A percentile compares a stretch with the other conserved stretches of the same genome.
These are phyloP conservation scores for western clawed frog (Xenopus tropicalis) DNA, from an alignment of 2,113 vertebrate genomes.

Conservation along the genomic window DNA sequence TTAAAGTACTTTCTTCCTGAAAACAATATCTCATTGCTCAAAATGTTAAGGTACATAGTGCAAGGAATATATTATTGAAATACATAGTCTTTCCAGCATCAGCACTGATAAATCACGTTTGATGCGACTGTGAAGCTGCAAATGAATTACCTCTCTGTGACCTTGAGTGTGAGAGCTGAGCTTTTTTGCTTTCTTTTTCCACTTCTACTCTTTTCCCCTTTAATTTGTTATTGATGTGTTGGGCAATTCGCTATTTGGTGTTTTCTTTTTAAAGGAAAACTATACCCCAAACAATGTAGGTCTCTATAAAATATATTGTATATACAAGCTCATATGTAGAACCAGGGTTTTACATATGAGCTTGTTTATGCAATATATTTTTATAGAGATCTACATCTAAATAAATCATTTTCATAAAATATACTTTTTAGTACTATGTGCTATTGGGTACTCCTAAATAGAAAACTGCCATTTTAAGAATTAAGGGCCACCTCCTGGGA, in stretches of 20 bases:
- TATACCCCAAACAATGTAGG: too few species aligned
- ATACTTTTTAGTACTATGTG: too few species aligned
- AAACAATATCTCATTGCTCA: constrained; percentile 62
- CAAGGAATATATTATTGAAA: constrained; percentile 68
- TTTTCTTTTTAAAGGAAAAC: too few species aligned
- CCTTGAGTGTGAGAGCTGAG: constrained; percentile 66
- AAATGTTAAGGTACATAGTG: constrained; percentile 59
- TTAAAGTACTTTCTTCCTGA: not conserved
- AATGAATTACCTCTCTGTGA: constrained; percentile 66
- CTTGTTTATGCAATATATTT: too few species aligned
- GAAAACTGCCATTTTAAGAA: too few species aligned
- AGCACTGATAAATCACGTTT: constrained; percentile 70
- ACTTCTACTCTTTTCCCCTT: constrained; percentile 64
- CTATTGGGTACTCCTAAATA: too few species aligned
- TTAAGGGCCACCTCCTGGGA: too few species aligned
- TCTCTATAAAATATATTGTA: too few species aligned
- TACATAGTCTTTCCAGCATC: constrained; percentile 65
- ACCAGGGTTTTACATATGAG: too few species aligned
- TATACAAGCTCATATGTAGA: too few species aligned
- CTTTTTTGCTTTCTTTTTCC: constrained; percentile 61
- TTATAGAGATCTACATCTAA: too few species aligned
- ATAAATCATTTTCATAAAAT: too few species aligned
- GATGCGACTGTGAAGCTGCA: constrained; percentile 58
- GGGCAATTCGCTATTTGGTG: not conserved
- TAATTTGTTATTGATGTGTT: constrained; percentile 56